Conservation (phyloP, 2,113 vertebrate species). For the Nerophis lumbriciformis region DNA sequence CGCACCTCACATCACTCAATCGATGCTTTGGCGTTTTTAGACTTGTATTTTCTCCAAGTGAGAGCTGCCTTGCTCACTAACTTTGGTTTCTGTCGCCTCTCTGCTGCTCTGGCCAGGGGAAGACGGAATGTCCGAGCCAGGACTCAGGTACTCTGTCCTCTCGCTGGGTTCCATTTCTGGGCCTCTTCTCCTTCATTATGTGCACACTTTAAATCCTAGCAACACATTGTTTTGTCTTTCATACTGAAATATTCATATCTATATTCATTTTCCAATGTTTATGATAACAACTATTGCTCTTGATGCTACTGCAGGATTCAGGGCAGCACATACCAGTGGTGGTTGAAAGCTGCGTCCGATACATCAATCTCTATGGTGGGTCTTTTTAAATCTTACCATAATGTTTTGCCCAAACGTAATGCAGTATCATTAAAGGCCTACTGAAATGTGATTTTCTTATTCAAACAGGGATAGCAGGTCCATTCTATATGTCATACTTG, state of each 20-base stretch:
- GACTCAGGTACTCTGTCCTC: conserved; percentile 85
- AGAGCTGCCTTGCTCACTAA: conserved; percentile 68
- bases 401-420: no score
- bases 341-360: conserved; percentile 94
- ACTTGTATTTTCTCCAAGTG: conserved; percentile 24
- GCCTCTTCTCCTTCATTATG: conserved; percentile 28
- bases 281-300: conserved; percentile 6
- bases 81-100: conserved; percentile 84
- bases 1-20: conserved; percentile 6
- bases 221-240: neutral
- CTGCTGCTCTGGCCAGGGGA: conserved; percentile 89
- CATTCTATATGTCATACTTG: no score
- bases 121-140: conserved; percentile 93
- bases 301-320: conserved; percentile 71
- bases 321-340: conserved; percentile 94
- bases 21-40: conserved; percentile 47
- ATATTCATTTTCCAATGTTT: neutral
- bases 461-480: no score
- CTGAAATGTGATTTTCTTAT: no score
- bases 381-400: neutral
- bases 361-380: conserved; percentile 97
- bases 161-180: conserved; percentile 39
- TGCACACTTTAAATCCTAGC: conserved; percentile 11
- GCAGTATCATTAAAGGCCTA: no score
- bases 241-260: neutral